Evolutionary conservation across 2,797 vertebrate species (phyloP).

Genomic region (Rhinophrynus dorsalis): DNA sequence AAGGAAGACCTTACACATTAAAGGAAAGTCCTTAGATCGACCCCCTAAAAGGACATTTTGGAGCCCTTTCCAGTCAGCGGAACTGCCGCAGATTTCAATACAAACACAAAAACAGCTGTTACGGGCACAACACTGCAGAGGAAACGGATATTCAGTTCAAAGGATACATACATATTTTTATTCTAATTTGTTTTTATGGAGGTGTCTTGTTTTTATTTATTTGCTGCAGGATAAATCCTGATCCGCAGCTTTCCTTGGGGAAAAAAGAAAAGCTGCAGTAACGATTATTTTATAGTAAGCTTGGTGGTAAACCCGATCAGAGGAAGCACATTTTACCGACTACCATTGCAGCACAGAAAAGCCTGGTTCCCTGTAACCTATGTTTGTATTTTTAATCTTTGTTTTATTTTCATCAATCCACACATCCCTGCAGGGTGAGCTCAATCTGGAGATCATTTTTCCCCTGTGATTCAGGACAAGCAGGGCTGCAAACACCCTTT

Average conservation of each 20-base stretch:
- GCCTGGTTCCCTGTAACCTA: neutral
- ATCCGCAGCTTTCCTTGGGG: neutral
- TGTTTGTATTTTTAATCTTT: neutral
- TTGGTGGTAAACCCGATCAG: no score
- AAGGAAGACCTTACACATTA: neutral
- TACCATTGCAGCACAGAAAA: neutral
- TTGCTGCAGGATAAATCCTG: neutral
- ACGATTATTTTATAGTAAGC: no score
- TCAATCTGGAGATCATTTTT: neutral
- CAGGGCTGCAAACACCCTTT: neutral
- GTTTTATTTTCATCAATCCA: conserved; percentile 3
- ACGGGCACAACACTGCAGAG: conserved; percentile 9
- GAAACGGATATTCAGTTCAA: conserved; percentile 8
- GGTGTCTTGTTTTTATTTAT: neutral
- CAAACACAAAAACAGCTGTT: conserved; percentile 17
- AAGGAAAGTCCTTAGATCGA: neutral
- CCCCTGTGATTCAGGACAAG: neutral
- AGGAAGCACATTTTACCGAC: neutral
- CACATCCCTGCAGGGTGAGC: conserved; percentile 43
- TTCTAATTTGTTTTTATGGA: neutral
- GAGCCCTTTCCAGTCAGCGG: neutral
- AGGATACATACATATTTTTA: neutral
- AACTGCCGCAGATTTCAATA: neutral
- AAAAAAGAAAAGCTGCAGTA: no score
- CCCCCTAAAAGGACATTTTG: neutral